A percentile compares a stretch with the other conserved stretches of the same genome.
phyloP scores from a whole-genome alignment of 2,888 invertebrate genomes.

The Malacosoma neustria region DNA sequence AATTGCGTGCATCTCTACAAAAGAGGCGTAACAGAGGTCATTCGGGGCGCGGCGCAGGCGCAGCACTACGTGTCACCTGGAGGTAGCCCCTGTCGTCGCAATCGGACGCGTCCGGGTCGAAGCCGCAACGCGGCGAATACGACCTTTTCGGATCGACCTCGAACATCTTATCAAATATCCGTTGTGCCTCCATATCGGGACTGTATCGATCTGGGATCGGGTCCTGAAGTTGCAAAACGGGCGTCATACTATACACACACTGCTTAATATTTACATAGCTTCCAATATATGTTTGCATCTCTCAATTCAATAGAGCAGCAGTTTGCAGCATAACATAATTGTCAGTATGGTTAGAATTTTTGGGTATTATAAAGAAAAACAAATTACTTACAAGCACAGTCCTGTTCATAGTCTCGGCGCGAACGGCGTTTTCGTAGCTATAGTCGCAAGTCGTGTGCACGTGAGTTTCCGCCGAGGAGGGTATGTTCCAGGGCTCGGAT shows the following conservation, averaged over 20 bases:
- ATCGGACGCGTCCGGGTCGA: conserved; percentile 68
- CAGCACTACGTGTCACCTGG: conserved; percentile 67
- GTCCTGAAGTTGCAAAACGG: conserved; percentile 68
- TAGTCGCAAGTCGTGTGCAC: too few species aligned
- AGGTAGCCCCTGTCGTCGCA: conserved; percentile 67
- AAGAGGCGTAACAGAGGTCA: conserved; percentile 54
- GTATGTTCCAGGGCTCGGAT: conserved; percentile 58
- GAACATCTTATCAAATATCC: conserved; percentile 76
- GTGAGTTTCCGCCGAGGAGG: conserved; percentile 39
- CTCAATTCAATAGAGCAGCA: too few species aligned
- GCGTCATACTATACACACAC: conserved; percentile 34
- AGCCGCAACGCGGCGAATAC: conserved; percentile 65
- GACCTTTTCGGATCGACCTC: conserved; percentile 68
- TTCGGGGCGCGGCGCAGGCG: conserved; percentile 40
- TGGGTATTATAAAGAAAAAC: too few species aligned
- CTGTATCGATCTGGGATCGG: conserved; percentile 72
- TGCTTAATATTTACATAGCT: conserved; percentile 4
- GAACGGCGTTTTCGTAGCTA: conserved; percentile 57
- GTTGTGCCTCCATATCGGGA: conserved; percentile 72
- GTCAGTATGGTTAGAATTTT: too few species aligned
- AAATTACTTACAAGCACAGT: conserved; percentile 64
- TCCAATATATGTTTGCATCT: conserved; percentile 1
- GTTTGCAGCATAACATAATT: too few species aligned
- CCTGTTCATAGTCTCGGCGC: conserved; percentile 53
- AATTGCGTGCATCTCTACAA: conserved; percentile 68